Conservation (phyloP, 2,888 invertebrate species). For the Tyria jacobaeae region DNA sequence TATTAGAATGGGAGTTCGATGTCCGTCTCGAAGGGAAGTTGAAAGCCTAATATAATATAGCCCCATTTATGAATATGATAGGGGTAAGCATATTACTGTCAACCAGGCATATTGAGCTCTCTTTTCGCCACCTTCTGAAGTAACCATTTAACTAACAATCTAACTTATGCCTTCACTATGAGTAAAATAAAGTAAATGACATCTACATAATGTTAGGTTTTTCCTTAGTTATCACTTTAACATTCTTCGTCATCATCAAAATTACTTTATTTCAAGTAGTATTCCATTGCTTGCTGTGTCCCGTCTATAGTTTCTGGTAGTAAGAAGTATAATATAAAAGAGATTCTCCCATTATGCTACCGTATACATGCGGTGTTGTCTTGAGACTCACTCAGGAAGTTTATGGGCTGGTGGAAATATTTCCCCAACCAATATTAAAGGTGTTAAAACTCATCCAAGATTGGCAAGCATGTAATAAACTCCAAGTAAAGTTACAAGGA, state of each 20-base stretch:
- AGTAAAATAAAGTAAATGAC: not conserved
- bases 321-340: conserved; percentile 17
- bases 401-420: conserved; percentile 57
- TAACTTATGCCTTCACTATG: too few species aligned
- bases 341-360: conserved; percentile 4
- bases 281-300: too few species aligned
- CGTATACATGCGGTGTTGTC: conserved; percentile 50
- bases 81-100: too few species aligned
- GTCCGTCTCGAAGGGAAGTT: too few species aligned
- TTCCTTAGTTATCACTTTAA: not conserved
- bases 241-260: conserved; percentile 3
- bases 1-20: too few species aligned
- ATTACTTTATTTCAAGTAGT: too few species aligned
- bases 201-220: not conserved
- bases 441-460: conserved; percentile 58
- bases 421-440: conserved; percentile 56
- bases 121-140: too few species aligned
- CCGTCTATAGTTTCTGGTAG: conserved; percentile 24
- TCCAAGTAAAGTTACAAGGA: conserved; percentile 27
- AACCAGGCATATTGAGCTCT: too few species aligned
- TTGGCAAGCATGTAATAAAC: conserved; percentile 56
- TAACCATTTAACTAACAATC: too few species aligned
- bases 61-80: too few species aligned
- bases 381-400: conserved; percentile 58
- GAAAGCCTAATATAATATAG: too few species aligned